Evolutionary conservation across 2,113 vertebrate species (phyloP), one percentile per base, ranked within the genome.

Genomic region (Peucedramus taeniatus): DNA sequence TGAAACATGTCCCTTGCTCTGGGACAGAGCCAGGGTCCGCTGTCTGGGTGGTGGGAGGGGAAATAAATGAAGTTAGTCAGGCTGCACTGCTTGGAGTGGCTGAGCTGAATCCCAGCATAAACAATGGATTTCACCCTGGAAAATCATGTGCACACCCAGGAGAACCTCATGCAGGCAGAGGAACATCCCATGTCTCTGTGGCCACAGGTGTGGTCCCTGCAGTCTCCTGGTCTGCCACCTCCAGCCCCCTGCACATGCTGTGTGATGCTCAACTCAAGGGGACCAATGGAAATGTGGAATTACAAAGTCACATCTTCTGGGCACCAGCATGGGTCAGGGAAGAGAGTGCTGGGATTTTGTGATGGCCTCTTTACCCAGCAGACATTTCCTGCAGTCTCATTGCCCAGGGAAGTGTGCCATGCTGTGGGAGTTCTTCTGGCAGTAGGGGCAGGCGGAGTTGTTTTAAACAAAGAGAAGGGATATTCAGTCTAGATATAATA

Each of bases 181-280:
- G n/a, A 90, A 66, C 2, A 5, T 18, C 44, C 16, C 0, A 0
- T 31, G 28, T n/a, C 64, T 63, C 24, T 31, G 17, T 51, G 72
- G 31, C 50, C 35, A 39, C 1, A 5, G 68, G 6, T 2, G 1
- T 3, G 11, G 21, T 53, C 15, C 35, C 21, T 51, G 40, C 22
- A 56, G 20, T 20, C 8, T 30, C 44, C 18, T 42, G 44, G 4
- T 65, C 68, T 64, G 37, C 11, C 59, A 40, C 13, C 45, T 76
- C 28, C 44, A 72, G 13, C 13, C 15, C 22, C 15, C 57, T 33
- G 22, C n/a, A 49, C 1, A 2, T 0, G 0, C 9, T 13, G 23
- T 1, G 5, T 35, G 53, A 23, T 53, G 54, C 10, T 78, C 3
- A 0, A 0, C 15, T 10, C 2, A 1, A 44, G 30, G 6, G 12